Base-by-base conservation (phyloP, 2,888 invertebrate species). In the Leucophora obtusa region DNA sequence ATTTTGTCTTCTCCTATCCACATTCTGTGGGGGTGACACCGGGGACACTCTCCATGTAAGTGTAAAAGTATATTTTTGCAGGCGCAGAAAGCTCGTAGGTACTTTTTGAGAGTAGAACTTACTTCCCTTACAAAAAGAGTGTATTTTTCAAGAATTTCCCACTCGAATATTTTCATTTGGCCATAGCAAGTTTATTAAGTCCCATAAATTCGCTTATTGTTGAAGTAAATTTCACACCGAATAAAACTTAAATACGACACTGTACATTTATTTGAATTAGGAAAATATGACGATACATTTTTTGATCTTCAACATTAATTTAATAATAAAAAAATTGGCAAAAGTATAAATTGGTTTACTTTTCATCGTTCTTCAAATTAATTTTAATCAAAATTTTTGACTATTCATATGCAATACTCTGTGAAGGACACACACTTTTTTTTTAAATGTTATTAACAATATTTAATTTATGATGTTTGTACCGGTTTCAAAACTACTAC, bases 301-400 rank as follows among this genome's bases (percentile, higher is more conserved):
- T n/a, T n/a, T n/a, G n/a, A n/a, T 53, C 28, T 54, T n/a, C 51
- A 51, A 51, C 33, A n/a, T 8, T 51, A n/a, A 51, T 28, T 47
- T 38, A 63, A 21, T 33, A 58, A 50, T 28, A 50, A 11, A 18
- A 9, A 53, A 70, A 76, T 70, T 76, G 58, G 18, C 43, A n/a
- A 56, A 63, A 70, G 7, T 33, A 28, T 63, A 11, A 58, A 77
- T 59, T 65, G 38, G 62, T 28, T 24, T 28, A 14, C 2, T 56
- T n/a, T 28, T 2, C 33, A 3, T 56, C n/a, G 11, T 56, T 54
- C n/a, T 54, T 14, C 0, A 65, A 56, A 71, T 56, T 70, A 24
- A 63, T 15, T 38, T 69, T 28, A 21, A 51, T 43, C 28, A 53
- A 66, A 77, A 63, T 18, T 70, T 24, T 47, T 47, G 43, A 47